Conservation (phyloP, 2,888 invertebrate species). For the Bruchidius siliquastri region DNA sequence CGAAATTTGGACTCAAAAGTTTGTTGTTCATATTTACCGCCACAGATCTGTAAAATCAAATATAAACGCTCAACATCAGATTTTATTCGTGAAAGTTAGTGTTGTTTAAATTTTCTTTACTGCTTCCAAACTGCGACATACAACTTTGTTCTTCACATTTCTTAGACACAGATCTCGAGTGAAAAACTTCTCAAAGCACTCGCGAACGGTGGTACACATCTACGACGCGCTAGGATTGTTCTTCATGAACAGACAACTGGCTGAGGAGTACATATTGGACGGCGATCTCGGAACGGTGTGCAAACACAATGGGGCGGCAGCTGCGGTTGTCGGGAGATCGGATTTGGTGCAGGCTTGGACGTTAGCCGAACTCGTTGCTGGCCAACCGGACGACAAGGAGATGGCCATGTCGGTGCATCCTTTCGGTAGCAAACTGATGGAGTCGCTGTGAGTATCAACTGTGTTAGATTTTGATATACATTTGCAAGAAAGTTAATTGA, state of each 20-base stretch:
- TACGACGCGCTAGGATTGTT: conserved; percentile 74
- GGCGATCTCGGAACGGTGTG: conserved; percentile 65
- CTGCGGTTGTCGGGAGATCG: conserved; percentile 64
- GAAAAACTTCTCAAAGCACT: conserved; percentile 42
- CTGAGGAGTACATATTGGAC: conserved; percentile 73
- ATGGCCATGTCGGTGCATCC: conserved; percentile 80
- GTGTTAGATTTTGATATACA: too few species aligned
- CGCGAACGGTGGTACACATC: conserved; percentile 61
- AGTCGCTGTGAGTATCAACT: conserved; percentile 73
- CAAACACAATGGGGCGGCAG: conserved; percentile 74
- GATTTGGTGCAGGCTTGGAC: conserved; percentile 88
- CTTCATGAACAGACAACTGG: conserved; percentile 74
- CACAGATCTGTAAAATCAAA: too few species aligned
- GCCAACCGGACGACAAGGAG: conserved; percentile 54
- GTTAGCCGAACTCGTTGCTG: conserved; percentile 68
- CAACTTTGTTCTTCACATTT: background rate
- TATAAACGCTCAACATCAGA: too few species aligned
- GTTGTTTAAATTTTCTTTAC: too few species aligned
- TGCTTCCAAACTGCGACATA: too few species aligned
- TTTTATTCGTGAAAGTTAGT: too few species aligned
- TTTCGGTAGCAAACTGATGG: conserved; percentile 78
- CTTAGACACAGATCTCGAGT: conserved; percentile 24
- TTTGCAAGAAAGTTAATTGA: too few species aligned
- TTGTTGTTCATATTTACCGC: too few species aligned
- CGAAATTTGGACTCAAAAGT: too few species aligned